Evolutionary conservation across 2,888 invertebrate species (phyloP), one percentile per base, ranked within the genome.

Genomic region (Eudemis profundana): DNA sequence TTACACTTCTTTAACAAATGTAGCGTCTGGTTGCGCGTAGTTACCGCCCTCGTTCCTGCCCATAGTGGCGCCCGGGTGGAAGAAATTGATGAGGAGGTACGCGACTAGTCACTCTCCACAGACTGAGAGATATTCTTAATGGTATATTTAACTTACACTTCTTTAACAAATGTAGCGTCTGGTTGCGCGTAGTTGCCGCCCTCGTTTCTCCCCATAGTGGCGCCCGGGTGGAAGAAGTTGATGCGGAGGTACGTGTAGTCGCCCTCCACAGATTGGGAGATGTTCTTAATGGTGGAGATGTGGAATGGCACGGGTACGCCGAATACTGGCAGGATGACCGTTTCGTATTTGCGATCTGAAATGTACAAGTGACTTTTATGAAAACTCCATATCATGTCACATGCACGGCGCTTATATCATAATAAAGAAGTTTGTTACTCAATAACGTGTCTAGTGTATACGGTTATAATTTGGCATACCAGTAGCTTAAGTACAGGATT

Each of bases 111-210:
- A 3, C 99, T 98, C 90, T 99, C 99, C 12, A 99, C 97, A 0
- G 98, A 98, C 87, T 98, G 98, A 0, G 98, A 98, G 78, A 99
- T 98, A 85, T 99, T 99, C 93, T 99, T 99, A 61, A 99, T 98
- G 4, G 98, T 99, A 10, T 0, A 33, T 21, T 23, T 27, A 61
- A 94, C 96, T 95, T 89, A 97, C 95, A 99, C 96, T 95, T 99
- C 99, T 92, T 99, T 99, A 10, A 99, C 95, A 84, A 98, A 99
- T 0, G 98, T 98, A 2, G 99, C 98, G 85, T 99, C 98, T 0
- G 99, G 98, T 80, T 98, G 96, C 1, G 98, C 95, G 85, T 98
- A 99, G 66, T 95, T 94, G 1, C 96, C 96, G 5, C 97, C 97
- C 82, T 99, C 99, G 77, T 97, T 97, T 68, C 97, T 94, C 0